Base-by-base conservation (phyloP, 1,140 invertebrate genomes). In the Wasmannia auropunctata region DNA sequence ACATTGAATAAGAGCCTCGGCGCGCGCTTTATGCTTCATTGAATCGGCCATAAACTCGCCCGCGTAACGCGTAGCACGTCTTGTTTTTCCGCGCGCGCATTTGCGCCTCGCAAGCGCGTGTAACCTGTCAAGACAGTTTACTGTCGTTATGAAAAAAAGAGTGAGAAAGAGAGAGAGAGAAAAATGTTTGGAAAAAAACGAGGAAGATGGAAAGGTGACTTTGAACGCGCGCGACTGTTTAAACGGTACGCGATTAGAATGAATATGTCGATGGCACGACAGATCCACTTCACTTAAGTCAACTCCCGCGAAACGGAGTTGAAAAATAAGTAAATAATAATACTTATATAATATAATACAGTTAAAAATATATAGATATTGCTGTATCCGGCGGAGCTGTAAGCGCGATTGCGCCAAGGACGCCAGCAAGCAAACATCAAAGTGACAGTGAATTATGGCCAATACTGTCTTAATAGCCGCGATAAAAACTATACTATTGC, bases 1-100 rank as follows among this genome's bases (percentile, higher is more conserved):
- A 63, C 79, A 86, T 86, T 54, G 67, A 84, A 74, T 84, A 65
- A 83, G 58, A 54, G 49, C 37, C 79, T 25, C 51, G 34, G 70
- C 46, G 37, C 46, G 37, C 62, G 69, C 25, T 84, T 86, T 46
- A 74, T 63, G 40, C 43, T 84, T 75, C 79, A 60, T 63, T 54
- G 85, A 86, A 86, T 74, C 67, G 46, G 31, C 46, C 22, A 34
- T 83, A 62, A 75, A 72, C 34, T 75, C n/a, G n/a, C 60, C 34
- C 40, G 34, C 43, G 43, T 76, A 76, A 14, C 34, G 37, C 43
- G 46, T 3, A 34, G 49, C 58, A 25, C 40, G 43, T 85, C 81
- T 63, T 54, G 34, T 77, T 54, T 43, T 60, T 6, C 70, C n/a
- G 54, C 69, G 10, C 16, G 40, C 16, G 28, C 40, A 70, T 80